Conservation (phyloP, 2,113 vertebrate species). For the Upupa epops region DNA sequence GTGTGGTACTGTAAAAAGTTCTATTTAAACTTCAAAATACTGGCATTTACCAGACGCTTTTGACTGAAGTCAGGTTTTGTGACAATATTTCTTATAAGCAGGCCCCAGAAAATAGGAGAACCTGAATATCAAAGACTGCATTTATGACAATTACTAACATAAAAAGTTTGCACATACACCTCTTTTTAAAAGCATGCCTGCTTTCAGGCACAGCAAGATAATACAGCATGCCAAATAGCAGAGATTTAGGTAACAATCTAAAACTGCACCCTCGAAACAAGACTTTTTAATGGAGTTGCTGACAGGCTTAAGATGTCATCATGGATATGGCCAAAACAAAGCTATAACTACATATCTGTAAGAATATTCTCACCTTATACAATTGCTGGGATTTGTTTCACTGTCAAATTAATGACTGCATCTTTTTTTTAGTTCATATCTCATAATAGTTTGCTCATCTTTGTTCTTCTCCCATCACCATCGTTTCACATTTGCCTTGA, state of each 20-base stretch:
- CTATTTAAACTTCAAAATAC: not conserved
- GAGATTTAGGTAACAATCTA: not conserved
- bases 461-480: slow-evolving; percentile 16
- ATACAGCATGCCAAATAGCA: not conserved
- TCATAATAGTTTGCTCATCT: slow-evolving; percentile 11
- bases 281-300: not conserved
- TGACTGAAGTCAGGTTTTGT: not conserved
- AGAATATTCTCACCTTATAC: not conserved
- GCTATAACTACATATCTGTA: not conserved
- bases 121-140: not conserved
- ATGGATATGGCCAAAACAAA: not conserved
- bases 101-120: not conserved
- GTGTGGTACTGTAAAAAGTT: not conserved
- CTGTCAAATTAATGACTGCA: not conserved
- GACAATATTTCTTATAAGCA: slow-evolving; percentile 5
- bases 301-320: not conserved
- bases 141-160: not conserved
- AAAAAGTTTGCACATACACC: not conserved
- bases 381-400: not conserved
- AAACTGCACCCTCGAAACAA: not conserved
- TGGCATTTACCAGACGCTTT: not conserved
- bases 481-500: not conserved
- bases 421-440: not conserved
- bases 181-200: not conserved
- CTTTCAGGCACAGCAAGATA: not conserved